Conservation (phyloP, 2,797 vertebrate species). For the Squalus acanthias region DNA sequence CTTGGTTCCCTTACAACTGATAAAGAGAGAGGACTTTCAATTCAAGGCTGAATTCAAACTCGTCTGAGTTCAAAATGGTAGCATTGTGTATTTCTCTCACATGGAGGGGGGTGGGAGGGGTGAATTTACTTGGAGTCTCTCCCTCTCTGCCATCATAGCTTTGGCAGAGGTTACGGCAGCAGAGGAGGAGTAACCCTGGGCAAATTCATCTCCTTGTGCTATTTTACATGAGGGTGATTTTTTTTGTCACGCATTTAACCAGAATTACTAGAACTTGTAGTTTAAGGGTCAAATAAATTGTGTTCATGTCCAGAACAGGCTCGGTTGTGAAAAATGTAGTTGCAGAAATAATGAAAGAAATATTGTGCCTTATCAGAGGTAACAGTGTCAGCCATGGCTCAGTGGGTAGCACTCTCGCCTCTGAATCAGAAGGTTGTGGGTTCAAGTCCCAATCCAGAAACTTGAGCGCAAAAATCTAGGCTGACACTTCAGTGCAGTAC, state of each 20-base stretch:
- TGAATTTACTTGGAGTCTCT: not conserved
- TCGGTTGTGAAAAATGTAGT: not conserved
- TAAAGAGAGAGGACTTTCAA: not conserved
- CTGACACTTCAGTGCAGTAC: not conserved
- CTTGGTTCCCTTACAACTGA: not conserved
- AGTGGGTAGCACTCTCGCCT: not conserved
- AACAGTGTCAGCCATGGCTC: not conserved
- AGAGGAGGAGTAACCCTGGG: not conserved
- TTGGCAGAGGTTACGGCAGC: not conserved
- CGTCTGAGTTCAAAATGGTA: not conserved
- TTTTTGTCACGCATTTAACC: not conserved
- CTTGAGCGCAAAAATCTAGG: not conserved
- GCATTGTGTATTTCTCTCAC: not conserved
- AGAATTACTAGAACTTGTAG: not conserved
- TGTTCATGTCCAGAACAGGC: not conserved
- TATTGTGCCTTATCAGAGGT: not conserved
- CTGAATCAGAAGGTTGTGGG: not conserved
- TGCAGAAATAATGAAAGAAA: not conserved
- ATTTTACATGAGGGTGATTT: not conserved
- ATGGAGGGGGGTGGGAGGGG: not conserved
- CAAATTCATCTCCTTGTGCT: not conserved
- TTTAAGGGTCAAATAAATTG: not conserved
- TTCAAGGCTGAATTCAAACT: not conserved
- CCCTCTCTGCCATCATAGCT: not conserved
- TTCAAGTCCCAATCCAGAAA: not conserved